Percentiles rank a stretch among this genome's conserved stretches.
phyloP scores from a whole-genome alignment of 92 coral and sea anemone species.

The Phymanthus crucifer region DNA sequence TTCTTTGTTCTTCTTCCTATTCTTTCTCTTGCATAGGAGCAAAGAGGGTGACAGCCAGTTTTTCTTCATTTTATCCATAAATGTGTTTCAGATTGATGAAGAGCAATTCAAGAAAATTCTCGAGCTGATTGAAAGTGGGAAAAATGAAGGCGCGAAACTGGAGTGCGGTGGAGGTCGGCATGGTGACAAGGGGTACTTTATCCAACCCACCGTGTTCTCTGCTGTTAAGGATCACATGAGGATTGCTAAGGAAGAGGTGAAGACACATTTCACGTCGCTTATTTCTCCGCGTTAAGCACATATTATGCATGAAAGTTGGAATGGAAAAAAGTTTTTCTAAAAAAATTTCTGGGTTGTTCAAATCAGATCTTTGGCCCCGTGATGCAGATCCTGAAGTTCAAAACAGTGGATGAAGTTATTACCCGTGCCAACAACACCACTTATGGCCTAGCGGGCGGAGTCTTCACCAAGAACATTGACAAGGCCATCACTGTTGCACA shows the following conservation, averaged over 20 bases:
- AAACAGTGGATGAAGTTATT: constrained; percentile 81
- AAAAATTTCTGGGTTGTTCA: neutral
- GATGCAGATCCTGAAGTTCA: constrained; percentile 88
- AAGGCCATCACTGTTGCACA: constrained; percentile 83
- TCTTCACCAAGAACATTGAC: constrained; percentile 85
- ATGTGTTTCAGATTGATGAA: constrained; percentile 57
- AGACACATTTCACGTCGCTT: neutral
- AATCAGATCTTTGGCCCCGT: constrained; percentile 93
- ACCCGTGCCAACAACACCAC: constrained; percentile 81
- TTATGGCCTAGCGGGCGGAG: constrained; percentile 91
- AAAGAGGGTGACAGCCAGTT: too few species aligned
- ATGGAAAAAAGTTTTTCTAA: too few species aligned
- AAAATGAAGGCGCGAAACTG: constrained; percentile 85
- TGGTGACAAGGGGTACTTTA: constrained; percentile 90
- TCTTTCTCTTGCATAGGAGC: too few species aligned
- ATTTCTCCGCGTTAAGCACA: too few species aligned
- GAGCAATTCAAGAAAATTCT: constrained; percentile 81
- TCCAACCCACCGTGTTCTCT: constrained; percentile 92
- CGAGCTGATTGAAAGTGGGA: constrained; percentile 84
- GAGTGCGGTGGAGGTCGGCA: constrained; percentile 92
- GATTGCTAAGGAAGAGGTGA: constrained; percentile 94
- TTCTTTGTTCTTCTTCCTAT: too few species aligned
- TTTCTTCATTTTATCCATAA: too few species aligned
- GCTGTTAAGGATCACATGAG: constrained; percentile 89
- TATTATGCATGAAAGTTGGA: too few species aligned